A percentile compares a stretch with the other conserved stretches of the same genome.
These are phyloP conservation scores for Grammomys dolichurus DNA, from an alignment of 2,113 vertebrate genomes.

Conservation along the genomic window DNA sequence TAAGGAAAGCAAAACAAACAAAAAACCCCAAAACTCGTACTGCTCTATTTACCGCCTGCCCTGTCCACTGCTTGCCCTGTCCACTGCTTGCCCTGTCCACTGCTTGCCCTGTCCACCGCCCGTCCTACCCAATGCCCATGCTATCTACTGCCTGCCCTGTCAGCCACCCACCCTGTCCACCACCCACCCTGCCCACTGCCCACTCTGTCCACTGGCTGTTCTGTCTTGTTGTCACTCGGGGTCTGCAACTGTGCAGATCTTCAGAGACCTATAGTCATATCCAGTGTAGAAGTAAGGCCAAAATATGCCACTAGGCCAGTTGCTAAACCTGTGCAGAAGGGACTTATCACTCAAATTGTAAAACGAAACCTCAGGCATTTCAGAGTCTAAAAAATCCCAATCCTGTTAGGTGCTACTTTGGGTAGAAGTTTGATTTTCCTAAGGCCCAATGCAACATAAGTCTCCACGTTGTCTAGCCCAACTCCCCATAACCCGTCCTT, in stretches of 20 bases:
- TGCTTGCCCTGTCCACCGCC: too few relatives aligned
- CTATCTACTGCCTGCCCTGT: too few relatives aligned
- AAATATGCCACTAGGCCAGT: background rate
- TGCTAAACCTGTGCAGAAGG: background rate
- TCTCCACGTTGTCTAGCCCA: background rate
- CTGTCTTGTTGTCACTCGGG: background rate
- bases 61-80: too few relatives aligned
- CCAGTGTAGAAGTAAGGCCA: background rate
- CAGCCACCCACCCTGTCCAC: too few relatives aligned
- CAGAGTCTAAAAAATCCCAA: conserved; percentile 78
- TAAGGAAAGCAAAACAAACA: background rate
- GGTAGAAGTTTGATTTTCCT: conserved; percentile 52
- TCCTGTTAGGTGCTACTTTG: conserved; percentile 59
- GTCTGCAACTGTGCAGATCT: conserved; percentile 1
- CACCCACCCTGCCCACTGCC: too few relatives aligned
- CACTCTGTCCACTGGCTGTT: background rate
- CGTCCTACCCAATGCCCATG: too few relatives aligned
- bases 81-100: too few relatives aligned
- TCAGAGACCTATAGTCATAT: background rate
- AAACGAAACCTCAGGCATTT: conserved; percentile 77
- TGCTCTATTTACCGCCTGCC: too few relatives aligned
- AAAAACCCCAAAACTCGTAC: too few relatives aligned
- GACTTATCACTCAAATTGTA: conserved; percentile 44
- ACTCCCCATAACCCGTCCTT: conserved; percentile 77
- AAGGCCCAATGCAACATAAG: conserved; percentile 61